These are phyloP conservation scores for Acleris sparsana DNA, from an alignment of 2,888 invertebrate species.

Conservation along the genomic window DNA sequence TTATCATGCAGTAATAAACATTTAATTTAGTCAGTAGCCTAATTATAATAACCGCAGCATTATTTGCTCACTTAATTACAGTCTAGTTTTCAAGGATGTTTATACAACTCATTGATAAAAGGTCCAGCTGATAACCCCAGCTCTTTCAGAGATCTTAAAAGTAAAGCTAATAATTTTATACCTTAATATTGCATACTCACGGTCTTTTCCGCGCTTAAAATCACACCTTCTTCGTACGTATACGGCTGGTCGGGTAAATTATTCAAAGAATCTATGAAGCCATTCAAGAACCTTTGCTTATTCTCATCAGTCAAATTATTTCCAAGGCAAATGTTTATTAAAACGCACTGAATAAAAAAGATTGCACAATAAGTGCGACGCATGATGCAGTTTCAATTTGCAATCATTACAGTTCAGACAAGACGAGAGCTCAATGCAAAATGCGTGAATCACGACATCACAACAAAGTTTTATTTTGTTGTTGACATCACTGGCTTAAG, in stretches of 20 bases:
- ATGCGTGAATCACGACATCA: slow-evolving; percentile 35
- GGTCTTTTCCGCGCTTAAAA: slow-evolving; percentile 70
- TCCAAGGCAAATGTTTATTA: slow-evolving; percentile 53
- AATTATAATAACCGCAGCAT: slow-evolving; percentile 5
- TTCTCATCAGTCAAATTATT: slow-evolving; percentile 59
- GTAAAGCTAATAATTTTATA: slow-evolving; percentile 18
- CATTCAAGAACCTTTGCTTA: slow-evolving; percentile 60
- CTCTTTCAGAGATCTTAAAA: neutral
- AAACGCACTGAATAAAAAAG: slow-evolving; percentile 47
- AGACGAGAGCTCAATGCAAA: slow-evolving; percentile 39
- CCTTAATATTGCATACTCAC: slow-evolving; percentile 58
- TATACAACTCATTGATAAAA: slow-evolving; percentile 34
- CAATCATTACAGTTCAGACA: slow-evolving; percentile 54
- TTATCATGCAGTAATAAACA: no score
- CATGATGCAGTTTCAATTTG: slow-evolving; percentile 57
- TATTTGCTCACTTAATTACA: slow-evolving; percentile 15
- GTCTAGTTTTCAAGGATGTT: slow-evolving; percentile 25
- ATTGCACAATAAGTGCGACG: slow-evolving; percentile 47
- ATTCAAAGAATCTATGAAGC: slow-evolving; percentile 76
- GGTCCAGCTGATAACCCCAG: slow-evolving; percentile 1
- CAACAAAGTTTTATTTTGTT: slow-evolving; percentile 27
- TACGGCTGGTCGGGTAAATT: slow-evolving; percentile 70
- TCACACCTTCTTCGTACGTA: slow-evolving; percentile 70
- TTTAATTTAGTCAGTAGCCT: neutral
- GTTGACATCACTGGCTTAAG: slow-evolving; percentile 24